Conservation (phyloP, 2,888 invertebrate species). For the Diaperis boleti region DNA sequence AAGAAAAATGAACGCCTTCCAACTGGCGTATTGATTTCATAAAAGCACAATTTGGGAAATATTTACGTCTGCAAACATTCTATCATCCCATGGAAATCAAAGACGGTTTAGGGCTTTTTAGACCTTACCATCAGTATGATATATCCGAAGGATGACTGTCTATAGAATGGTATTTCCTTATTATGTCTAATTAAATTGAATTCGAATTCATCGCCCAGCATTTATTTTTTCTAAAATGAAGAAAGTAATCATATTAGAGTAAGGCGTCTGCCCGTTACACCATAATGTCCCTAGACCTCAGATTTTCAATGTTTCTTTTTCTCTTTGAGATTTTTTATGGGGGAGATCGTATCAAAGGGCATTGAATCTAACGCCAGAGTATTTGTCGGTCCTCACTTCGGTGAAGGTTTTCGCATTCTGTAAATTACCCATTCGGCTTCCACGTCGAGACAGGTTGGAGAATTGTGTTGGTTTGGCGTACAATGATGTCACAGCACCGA, state of each 20-base stretch:
- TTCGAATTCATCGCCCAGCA: not conserved
- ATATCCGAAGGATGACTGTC: too few relatives aligned
- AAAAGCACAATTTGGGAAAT: not conserved
- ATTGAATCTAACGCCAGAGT: slow-evolving; percentile 2
- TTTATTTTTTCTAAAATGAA: not conserved
- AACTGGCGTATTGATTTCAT: slow-evolving; percentile 2
- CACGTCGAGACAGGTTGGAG: slow-evolving; percentile 23
- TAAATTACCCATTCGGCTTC: slow-evolving; percentile 23
- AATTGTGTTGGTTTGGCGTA: slow-evolving; percentile 24
- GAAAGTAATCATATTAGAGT: slow-evolving; percentile 1
- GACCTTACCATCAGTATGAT: too few relatives aligned
- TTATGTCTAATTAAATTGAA: too few relatives aligned
- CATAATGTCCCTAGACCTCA: not conserved
- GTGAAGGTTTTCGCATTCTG: slow-evolving; percentile 16
- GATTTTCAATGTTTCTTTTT: slow-evolving; percentile 2
- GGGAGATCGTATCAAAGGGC: slow-evolving; percentile 9
- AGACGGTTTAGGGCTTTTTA: too few relatives aligned
- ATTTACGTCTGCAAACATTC: too few relatives aligned
- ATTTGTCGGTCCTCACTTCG: slow-evolving; percentile 9
- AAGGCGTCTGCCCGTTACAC: not conserved
- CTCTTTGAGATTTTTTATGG: slow-evolving; percentile 6
- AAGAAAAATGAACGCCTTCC: not conserved
- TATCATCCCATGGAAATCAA: too few relatives aligned
- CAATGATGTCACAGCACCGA: slow-evolving; percentile 22
- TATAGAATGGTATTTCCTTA: too few relatives aligned